Base-by-base conservation (phyloP, 1,140 invertebrate genomes). In the Cotesia chilonis region DNA sequence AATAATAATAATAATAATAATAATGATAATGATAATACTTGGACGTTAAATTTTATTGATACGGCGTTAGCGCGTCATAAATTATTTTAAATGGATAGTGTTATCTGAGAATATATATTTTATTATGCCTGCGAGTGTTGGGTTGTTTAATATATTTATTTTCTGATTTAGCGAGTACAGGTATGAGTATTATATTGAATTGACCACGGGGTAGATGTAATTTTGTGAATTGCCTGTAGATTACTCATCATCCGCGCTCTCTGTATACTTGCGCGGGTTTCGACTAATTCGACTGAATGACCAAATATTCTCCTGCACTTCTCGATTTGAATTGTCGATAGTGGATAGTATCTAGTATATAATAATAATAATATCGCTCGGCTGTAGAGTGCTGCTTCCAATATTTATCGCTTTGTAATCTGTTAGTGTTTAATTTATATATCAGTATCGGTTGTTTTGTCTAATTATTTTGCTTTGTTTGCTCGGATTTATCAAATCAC, bases 161-260 rank as follows among this genome's bases (percentile, higher is more conserved):
- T 36, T 68, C 35, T 38, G 66, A 68, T 68, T 55, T 68, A 52
- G 20, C 10, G 28, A 28, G 28, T 28, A 5, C 17, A 6, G 41
- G 41, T 47, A 47, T 47, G 41, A 28, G 41, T 47, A 14, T 36
- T 52, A 54, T n/a, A 68, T 68, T 68, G 66, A 57, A 68, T 68
- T 68, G 52, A 54, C 66, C 66, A 7, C 66, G 37, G 65, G 55
- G 10, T 52, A 20, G n/a, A 52, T 68, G 66, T 55, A 68, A 68
- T 68, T 38, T 68, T 57, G 35, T 47, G 55, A 35, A 67, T 54
- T 52, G 20, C 10, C 52, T 52, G 20, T 67, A 52, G 37, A 68
- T 68, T 68, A 38, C 66, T 35, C 52, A 57, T 37, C 55, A 54
- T 68, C 35, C 55, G 66, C 14, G 20, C 37, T 47, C 35, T 67